Conservation (phyloP, 2,113 vertebrate species). For the Misgurnus anguillicaudatus region DNA sequence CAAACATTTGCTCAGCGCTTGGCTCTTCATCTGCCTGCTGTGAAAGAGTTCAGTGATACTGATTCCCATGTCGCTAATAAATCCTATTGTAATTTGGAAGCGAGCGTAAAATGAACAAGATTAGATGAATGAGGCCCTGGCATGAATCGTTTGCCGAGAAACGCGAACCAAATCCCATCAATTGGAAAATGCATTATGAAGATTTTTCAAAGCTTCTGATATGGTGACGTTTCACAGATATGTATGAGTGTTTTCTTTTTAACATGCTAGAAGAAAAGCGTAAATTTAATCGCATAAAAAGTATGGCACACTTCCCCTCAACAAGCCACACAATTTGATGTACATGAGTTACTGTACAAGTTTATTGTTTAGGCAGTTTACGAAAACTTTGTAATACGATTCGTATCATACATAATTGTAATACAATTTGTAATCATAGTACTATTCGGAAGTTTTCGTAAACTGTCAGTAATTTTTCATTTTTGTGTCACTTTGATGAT, state of each 20-base stretch:
- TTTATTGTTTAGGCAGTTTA: no score
- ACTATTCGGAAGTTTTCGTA: no score
- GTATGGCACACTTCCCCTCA: no score
- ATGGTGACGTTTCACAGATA: background rate
- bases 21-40: slow-evolving; percentile 16
- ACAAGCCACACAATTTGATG: no score
- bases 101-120: slow-evolving; percentile 56
- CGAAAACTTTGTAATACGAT: no score
- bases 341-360: no score
- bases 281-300: no score
- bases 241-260: background rate
- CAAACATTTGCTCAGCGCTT: slow-evolving; percentile 54
- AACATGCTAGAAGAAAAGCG: no score
- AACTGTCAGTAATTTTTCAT: no score
- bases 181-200: slow-evolving; percentile 6
- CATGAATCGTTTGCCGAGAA: slow-evolving; percentile 52
- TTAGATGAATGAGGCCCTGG: slow-evolving; percentile 55
- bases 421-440: no score
- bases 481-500: background rate
- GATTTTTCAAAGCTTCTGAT: slow-evolving; percentile 1
- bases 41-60: slow-evolving; percentile 35
- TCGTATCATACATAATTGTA: no score
- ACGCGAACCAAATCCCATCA: slow-evolving; percentile 14
- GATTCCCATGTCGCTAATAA: slow-evolving; percentile 60
- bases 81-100: slow-evolving; percentile 48